Percentiles rank a stretch among this genome's conserved stretches.
Conservation (phyloP, 2,797 vertebrate genomes). For the Pagetopsis macropterus region DNA sequence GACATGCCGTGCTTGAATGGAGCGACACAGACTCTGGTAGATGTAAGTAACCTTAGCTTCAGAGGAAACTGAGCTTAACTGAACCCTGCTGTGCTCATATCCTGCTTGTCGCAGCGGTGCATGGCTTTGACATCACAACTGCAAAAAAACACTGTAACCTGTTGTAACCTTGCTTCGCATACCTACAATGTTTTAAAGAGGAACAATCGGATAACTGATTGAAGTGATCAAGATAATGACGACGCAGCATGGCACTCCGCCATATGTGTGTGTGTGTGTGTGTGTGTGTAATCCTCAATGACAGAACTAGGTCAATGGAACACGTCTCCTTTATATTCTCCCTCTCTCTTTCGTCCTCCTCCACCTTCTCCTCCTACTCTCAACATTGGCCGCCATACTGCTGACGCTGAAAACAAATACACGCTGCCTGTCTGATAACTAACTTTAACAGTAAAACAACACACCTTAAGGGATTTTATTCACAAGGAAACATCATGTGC, state of each 20-base stretch:
- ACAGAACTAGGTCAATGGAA: conserved; percentile 86
- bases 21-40: conserved; percentile 51
- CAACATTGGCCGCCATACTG: conserved; percentile 52
- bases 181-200: conserved; percentile 3
- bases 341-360: neutral
- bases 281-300: conserved; percentile 71
- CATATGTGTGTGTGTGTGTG: no score
- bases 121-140: conserved; percentile 26
- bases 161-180: neutral
- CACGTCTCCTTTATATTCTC: conserved; percentile 42
- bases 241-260: conserved; percentile 13
- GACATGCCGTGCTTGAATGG: conserved; percentile 24
- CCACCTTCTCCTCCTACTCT: no score
- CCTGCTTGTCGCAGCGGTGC: conserved; percentile 68
- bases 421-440: conserved; percentile 17
- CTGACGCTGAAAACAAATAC: conserved; percentile 71
- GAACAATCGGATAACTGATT: conserved; percentile 24
- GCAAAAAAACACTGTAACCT: neutral
- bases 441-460: neutral
- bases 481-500: neutral
- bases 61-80: conserved; percentile 69
- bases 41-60: conserved; percentile 70
- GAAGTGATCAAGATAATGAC: conserved; percentile 44
- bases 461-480: neutral
- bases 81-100: conserved; percentile 75